phyloP scores from a whole-genome alignment of 2,113 vertebrate species.

The Macaca nemestrina region DNA sequence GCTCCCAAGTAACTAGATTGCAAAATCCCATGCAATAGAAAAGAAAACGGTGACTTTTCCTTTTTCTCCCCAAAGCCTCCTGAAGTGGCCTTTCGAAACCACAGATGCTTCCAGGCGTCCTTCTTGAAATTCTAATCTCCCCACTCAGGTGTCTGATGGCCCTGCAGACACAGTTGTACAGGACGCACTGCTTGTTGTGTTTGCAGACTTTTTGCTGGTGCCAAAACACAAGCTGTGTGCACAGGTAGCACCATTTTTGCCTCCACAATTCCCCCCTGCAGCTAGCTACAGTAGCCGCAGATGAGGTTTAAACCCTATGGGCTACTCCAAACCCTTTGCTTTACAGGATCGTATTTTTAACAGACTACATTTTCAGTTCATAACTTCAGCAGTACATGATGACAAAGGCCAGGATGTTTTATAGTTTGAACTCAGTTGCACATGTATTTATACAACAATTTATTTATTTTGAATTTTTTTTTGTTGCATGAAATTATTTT shows the following conservation, averaged over 20 bases:
- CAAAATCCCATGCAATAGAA: neutral
- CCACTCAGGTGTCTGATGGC: too few species aligned
- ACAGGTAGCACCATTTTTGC: accelerated
- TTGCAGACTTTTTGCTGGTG: too few species aligned
- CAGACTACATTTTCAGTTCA: neutral
- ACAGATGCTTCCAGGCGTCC: accelerated
- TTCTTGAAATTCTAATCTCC: accelerated
- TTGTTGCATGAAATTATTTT: neutral
- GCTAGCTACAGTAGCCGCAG: too few species aligned
- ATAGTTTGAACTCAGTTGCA: neutral
- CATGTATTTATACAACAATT: neutral
- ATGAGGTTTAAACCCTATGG: accelerated
- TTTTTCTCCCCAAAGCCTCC: neutral
- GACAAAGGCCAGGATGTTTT: neutral
- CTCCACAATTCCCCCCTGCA: neutral
- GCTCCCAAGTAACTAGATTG: neutral
- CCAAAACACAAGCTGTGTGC: too few species aligned
- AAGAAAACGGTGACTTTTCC: neutral
- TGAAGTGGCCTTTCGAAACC: too few species aligned
- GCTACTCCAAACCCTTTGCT: neutral
- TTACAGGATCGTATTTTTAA: neutral
- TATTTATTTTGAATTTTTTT: neutral
- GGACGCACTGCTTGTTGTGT: accelerated
- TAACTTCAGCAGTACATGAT: neutral
- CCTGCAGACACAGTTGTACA: accelerated